These are phyloP conservation scores for Psylliodes chrysocephalus DNA, from an alignment of 2,888 invertebrate species.

Conservation along the genomic window DNA sequence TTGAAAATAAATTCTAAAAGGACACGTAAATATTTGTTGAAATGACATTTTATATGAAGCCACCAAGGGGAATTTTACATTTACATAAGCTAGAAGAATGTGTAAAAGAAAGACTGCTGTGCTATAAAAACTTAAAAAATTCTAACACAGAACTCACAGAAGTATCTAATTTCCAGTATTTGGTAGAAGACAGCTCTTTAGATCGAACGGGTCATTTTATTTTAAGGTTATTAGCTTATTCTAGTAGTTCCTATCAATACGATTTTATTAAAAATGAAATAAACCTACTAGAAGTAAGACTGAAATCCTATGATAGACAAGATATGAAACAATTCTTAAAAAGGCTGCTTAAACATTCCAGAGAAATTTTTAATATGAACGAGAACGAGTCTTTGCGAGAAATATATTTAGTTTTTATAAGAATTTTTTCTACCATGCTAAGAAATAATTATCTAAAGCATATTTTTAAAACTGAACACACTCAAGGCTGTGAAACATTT, in stretches of 20 bases:
- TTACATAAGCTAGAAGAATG: slow-evolving; percentile 68
- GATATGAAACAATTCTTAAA: slow-evolving; percentile 40
- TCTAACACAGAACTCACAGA: slow-evolving; percentile 45
- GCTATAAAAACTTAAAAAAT: slow-evolving; percentile 62
- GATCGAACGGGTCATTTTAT: slow-evolving; percentile 72
- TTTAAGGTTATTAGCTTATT: slow-evolving; percentile 64
- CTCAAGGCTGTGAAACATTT: slow-evolving; percentile 24
- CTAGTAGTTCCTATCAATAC: slow-evolving; percentile 58
- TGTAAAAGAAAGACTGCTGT: slow-evolving; percentile 66
- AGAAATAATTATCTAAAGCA: slow-evolving; percentile 35
- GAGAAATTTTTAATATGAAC: slow-evolving; percentile 15
- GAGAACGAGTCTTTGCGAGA: slow-evolving; percentile 25
- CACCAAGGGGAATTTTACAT: slow-evolving; percentile 68
- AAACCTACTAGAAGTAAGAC: slow-evolving; percentile 40
- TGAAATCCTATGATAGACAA: slow-evolving; percentile 39
- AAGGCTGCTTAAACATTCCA: slow-evolving; percentile 42
- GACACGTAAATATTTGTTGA: background rate
- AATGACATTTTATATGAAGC: slow-evolving; percentile 67
- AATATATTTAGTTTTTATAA: slow-evolving; percentile 24
- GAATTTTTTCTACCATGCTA: slow-evolving; percentile 43
- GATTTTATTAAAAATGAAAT: slow-evolving; percentile 53
- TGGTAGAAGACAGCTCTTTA: slow-evolving; percentile 69
- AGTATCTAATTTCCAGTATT: slow-evolving; percentile 66
- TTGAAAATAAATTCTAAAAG: too few species aligned
- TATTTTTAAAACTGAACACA: slow-evolving; percentile 28